Conservation (phyloP, 2,113 vertebrate species). For the Ivindomyrus marchei region DNA sequence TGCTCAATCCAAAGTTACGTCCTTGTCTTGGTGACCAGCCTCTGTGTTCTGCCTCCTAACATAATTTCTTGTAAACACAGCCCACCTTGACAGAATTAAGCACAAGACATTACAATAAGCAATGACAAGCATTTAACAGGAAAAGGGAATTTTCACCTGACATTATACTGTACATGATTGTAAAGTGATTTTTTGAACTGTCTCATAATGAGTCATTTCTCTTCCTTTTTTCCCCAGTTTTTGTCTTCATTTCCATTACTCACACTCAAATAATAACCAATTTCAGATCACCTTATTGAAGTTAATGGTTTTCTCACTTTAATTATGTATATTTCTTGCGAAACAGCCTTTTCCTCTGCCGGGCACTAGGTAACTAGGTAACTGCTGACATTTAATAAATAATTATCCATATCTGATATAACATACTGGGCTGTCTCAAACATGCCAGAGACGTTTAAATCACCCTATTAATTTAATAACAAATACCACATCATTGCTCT, state of each 20-base stretch:
- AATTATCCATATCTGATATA: not conserved
- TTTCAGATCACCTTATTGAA: not conserved
- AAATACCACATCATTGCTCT: not conserved
- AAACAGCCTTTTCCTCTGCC: not conserved
- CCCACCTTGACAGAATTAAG: not conserved
- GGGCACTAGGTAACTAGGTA: constrained; percentile 1
- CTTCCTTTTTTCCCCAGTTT: not conserved
- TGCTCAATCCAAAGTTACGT: not conserved
- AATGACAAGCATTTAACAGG: constrained; percentile 4
- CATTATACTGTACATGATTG: not conserved
- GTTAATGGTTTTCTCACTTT: not conserved
- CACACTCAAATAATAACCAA: not conserved
- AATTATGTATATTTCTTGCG: not conserved
- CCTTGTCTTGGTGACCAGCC: not conserved
- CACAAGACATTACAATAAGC: not conserved
- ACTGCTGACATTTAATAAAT: constrained; percentile 3
- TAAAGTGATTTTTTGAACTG: not conserved
- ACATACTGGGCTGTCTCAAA: not conserved
- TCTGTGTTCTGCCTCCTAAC: not conserved
- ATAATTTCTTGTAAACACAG: not conserved
- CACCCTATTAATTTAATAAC: not conserved
- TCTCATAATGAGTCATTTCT: not conserved
- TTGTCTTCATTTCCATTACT: not conserved
- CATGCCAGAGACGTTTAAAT: not conserved
- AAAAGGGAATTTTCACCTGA: not conserved